Conservation (phyloP, 1,140 invertebrate species). For the Plectrocnemia conspersa region DNA sequence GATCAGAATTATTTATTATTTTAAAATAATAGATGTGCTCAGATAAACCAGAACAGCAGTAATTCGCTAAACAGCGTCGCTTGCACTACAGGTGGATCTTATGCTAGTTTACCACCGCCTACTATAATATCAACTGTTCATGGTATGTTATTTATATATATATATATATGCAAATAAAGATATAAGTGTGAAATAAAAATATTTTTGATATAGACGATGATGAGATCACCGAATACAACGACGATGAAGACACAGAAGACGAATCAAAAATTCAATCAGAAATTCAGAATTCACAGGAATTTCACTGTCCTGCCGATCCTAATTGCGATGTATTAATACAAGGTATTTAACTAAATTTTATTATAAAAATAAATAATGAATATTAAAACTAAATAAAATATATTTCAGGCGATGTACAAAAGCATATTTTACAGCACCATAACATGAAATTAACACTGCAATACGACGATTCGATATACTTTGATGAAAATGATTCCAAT, state of each 20-base stretch:
- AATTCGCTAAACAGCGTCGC: conserved; percentile 24
- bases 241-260: background rate
- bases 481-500: background rate
- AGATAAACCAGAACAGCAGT: conserved; percentile 3
- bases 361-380: background rate
- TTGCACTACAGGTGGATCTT: conserved; percentile 25
- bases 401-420: conserved; percentile 18
- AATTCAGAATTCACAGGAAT: background rate
- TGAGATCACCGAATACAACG: background rate
- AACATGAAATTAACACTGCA: background rate
- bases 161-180: background rate
- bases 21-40: background rate
- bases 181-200: background rate
- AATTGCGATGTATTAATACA: conserved; percentile 1
- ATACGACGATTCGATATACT: background rate
- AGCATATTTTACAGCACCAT: conserved; percentile 15
- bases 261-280: conserved; percentile 1
- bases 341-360: background rate
- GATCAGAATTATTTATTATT: background rate
- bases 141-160: background rate
- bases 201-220: background rate
- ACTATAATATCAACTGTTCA: background rate
- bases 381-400: background rate
- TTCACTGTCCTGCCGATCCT: conserved; percentile 7
- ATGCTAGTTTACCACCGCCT: conserved; percentile 18